Base-by-base conservation (phyloP, 2,113 vertebrate genomes). In the Oncorhynchus clarkii region DNA sequence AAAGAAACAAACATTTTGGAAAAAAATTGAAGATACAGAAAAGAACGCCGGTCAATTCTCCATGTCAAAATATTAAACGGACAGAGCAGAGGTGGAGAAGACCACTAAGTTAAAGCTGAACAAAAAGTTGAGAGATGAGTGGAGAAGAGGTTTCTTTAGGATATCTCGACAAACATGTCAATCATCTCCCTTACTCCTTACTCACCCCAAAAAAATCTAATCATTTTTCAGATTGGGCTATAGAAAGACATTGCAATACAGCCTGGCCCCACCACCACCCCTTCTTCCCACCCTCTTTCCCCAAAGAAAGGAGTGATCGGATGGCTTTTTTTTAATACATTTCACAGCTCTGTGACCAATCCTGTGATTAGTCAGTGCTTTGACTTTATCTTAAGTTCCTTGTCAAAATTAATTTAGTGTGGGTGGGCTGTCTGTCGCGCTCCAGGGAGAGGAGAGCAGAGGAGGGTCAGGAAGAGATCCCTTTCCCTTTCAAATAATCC, bases 321-420 rank as follows among this genome's bases (percentile, higher is more conserved):
- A 87, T 84, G 87, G 91, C 91, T 93, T 93, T 93, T 91, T 16
- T 0, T 0, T 4, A 90, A 92, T 90, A 84, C 81, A 90, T 92
- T 94, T 94, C 91, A 94, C 86, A 94, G 88, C 82, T 94, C 88
- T 76, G 74, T 92, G 87, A 92, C 85, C 89, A 92, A 93, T 94
- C 91, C 90, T 74, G 77, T 88, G 92, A 93, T 89, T 93, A 93
- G 85, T 93, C 90, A 91, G 82, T 85, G 87, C 88, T 88, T 90
- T 90, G 91, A 93, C 92, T 85, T 89, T 92, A 91, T 84, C 90
- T 87, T 90, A 94, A 94, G 92, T 87, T 88, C 84, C 92, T 86
- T 93, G 93, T 90, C 88, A 91, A 93, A 95, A 94, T 94, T 92
- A 91, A 88, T 90, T 92, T 93, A 89, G 87, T 89, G 82, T 89